Conservation (phyloP, 2,113 vertebrate genomes). For the Oryzias melastigma region DNA sequence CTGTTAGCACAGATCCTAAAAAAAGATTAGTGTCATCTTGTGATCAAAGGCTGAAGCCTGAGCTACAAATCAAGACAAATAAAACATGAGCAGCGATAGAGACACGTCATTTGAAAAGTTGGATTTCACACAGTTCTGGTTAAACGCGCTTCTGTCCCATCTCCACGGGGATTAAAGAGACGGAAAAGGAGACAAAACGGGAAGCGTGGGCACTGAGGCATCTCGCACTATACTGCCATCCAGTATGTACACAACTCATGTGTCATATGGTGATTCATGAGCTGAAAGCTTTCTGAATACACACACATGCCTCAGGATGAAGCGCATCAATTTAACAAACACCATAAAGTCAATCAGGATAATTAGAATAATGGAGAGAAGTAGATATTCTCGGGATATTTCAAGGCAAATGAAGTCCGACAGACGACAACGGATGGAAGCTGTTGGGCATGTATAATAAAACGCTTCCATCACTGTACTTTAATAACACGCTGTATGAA, state of each 20-base stretch:
- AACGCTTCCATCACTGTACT: slow-evolving; percentile 19
- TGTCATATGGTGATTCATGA: slow-evolving; percentile 28
- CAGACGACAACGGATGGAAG: neutral
- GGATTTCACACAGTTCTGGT: neutral
- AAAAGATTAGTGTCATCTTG: too few relatives aligned
- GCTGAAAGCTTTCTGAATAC: slow-evolving; percentile 3
- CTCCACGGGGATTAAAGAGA: neutral
- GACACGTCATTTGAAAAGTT: too few relatives aligned
- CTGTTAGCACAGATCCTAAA: too few relatives aligned
- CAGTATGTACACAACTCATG: neutral
- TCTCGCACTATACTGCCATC: neutral
- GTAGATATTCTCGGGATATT: neutral
- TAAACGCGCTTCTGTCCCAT: neutral
- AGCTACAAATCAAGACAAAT: too few relatives aligned
- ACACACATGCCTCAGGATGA: neutral
- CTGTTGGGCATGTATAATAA: slow-evolving; percentile 23
- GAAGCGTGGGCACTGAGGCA: neutral
- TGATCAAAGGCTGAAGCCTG: too few relatives aligned
- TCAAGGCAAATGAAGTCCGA: neutral
- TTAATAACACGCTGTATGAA: slow-evolving; percentile 33
- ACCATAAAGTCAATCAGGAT: neutral
- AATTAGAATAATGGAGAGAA: slow-evolving; percentile 4
- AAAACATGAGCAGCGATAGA: too few relatives aligned
- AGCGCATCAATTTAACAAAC: slow-evolving; percentile 18
- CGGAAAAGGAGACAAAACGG: neutral